phyloP scores from a whole-genome alignment of 2,888 invertebrate genomes.

The Taenaris catops region DNA sequence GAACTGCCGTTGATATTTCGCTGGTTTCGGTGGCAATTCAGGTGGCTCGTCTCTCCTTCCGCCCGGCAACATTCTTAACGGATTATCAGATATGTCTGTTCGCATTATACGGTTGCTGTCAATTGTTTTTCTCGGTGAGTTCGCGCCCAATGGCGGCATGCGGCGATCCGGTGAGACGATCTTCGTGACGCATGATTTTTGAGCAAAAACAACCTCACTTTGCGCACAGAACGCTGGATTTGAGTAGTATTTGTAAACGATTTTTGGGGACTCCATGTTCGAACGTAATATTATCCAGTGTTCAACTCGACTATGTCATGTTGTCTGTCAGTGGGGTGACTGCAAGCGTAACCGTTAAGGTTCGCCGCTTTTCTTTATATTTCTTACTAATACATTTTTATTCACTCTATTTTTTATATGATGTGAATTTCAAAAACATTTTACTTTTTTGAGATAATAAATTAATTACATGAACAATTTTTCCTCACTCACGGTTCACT shows the following conservation, averaged over 20 bases:
- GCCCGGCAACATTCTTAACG: slow-evolving; percentile 53
- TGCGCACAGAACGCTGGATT: slow-evolving; percentile 90
- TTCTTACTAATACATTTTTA: too few relatives aligned
- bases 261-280: slow-evolving; percentile 71
- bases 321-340: slow-evolving; percentile 45
- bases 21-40: slow-evolving; percentile 64
- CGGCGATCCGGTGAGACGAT: slow-evolving; percentile 45
- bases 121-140: slow-evolving; percentile 61
- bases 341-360: slow-evolving; percentile 42
- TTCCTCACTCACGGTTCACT: too few relatives aligned
- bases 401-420: too few relatives aligned
- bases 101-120: slow-evolving; percentile 57
- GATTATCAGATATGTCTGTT: slow-evolving; percentile 73
- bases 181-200: slow-evolving; percentile 57
- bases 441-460: too few relatives aligned
- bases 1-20: slow-evolving; percentile 56
- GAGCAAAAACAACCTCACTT: slow-evolving; percentile 81
- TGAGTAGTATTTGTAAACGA: slow-evolving; percentile 83
- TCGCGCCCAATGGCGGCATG: slow-evolving; percentile 68
- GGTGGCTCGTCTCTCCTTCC: slow-evolving; percentile 61
- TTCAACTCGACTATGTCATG: slow-evolving; percentile 35
- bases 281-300: slow-evolving; percentile 2
- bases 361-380: slow-evolving; percentile 26
- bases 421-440: too few relatives aligned
- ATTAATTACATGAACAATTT: too few relatives aligned